Evolutionary conservation across 2,113 vertebrate genomes (phyloP), one percentile per base, ranked within the genome.

Genomic region (Acanthochromis polyacanthus): DNA sequence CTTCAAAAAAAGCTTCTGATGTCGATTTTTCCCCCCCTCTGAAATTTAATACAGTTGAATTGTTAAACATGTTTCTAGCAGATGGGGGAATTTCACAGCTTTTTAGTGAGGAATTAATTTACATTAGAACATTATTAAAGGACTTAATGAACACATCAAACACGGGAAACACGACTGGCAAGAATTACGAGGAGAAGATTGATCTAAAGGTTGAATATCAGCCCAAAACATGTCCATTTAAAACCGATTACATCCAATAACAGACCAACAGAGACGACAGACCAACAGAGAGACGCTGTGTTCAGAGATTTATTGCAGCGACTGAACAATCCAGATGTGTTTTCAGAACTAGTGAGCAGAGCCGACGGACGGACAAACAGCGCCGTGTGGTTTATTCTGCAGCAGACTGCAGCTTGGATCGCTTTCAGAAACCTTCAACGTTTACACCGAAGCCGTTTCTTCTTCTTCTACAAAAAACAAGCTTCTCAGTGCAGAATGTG

Each of bases 291-390:
- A 55, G 59, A 63, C 61, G 57, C 38, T 53, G 36, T 55, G 70
- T 61, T 23, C 22, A 82, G 9, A 71, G 79, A 67, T 89, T 85
- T 89, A 91, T 85, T 91, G 75, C 77, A 55, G 75, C 2, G 23
- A 23, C 43, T 55, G 57, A 80, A 78, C 77, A 38, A 50, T 71
- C 71, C 81, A 84, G 63, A 66, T 50, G 73, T 59, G 48, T 32
- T 61, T 56, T 77, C 48, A 17, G 60, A 0, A 46, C 12, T 8
- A 14, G 11, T 14, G 20, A 67, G 64, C 58, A 43, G 40, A 76
- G 62, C 55, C 23, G 38, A 79, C 52, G 66, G 36, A 36, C 32
- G 8, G 9, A 36, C 8, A 36, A 30, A 40, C 38, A 59, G 58
- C 17, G 46, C 4, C 10, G 14, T 46, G 62, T 40, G 55, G 14